Evolutionary conservation across 2,888 invertebrate genomes (phyloP), one percentile per base, ranked within the genome.

Genomic region (Ectemnius lituratus): DNA sequence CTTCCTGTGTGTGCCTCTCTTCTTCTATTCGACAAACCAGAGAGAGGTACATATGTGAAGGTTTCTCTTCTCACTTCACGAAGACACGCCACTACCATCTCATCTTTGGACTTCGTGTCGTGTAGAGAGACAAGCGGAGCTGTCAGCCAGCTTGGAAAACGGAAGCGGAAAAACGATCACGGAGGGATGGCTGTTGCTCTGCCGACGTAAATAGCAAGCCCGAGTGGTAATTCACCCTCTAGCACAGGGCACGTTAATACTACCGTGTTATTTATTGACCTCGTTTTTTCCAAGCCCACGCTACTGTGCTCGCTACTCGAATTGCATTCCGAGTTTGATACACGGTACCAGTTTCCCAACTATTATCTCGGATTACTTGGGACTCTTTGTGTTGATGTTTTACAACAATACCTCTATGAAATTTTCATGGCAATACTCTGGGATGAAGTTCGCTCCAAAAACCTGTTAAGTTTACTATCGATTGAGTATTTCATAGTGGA

Each of bases 1-100:
- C 73, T 84, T 84, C 85, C 84, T 82, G 37, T 37, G 37, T 11
- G 37, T 8, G 85, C 74, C 73, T 68, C 37, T 37, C 5, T 4
- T 37, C 37, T 11, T 37, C 37, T 37, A 37, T 37, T 37, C 37
- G 11, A 37, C 37, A 11, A 37, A 37, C 37, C 8, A 11, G 8
- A 37, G 8, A 37, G 37, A 11, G 37, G 0, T 23, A 23, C 23
- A 23, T 23, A 23, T 8, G 37, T 52, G 14, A 52, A 3, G 52
- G 11, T 14, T 16, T 52, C 52, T 52, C 52, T 14, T 5, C 52
- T 2, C n/a, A 1, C 58, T 46, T 45, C 49, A 64, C 68, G 59
- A 13, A 46, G 28, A 0, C 27, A 27, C 28, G 45, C 37, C 37
- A 27, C 45, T 60, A 4, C 56, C 23, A 23, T 46, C 45, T 46